Evolutionary conservation across 1,140 invertebrate species (phyloP), one percentile per base, ranked within the genome.

Genomic region (Bacillus rossius): DNA sequence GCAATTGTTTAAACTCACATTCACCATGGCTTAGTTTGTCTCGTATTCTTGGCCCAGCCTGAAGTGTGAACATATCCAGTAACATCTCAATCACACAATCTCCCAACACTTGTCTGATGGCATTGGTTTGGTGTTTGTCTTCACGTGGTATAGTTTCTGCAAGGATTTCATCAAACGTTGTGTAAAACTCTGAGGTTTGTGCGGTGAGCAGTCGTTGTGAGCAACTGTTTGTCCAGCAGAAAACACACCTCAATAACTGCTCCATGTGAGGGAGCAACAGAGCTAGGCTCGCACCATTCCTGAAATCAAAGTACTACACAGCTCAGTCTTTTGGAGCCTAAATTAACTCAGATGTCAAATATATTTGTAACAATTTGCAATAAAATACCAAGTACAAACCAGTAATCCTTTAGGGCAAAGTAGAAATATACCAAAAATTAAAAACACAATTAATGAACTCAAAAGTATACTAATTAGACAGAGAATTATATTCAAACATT

Each of bases 141-240:
- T 43, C 49, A 52, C 25, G n/a, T 22, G 34, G 2, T 17, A 58
- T n/a, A 52, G 41, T 38, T 38, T 50, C 34, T 41, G 26, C 56
- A 34, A 62, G 17, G 40, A 62, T 62, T 52, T 62, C 61, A 42
- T 59, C 57, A 26, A 62, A 40, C 37, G 61, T 62, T 48, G 61
- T 62, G 40, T 62, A 62, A 14, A 62, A 42, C n/a, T 26, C 14
- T 8, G 57, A 52, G 22, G 61, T 59, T 51, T 62, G 57, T 48
- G 61, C 61, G 16, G 61, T 62, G 5, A 62, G 47, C 20, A 55
- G 13, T 40, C 57, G 49, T n/a, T 41, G 13, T 20, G 57, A 48
- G 40, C 61, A 62, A 17, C 51, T 29, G 38, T 62, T 62, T 16
- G 51, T n/a, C 19, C 43, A 29, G 17, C 61, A 62, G 26, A 49